Base-by-base conservation (phyloP, 2,113 vertebrate genomes). In the Megaceryle torquata region DNA sequence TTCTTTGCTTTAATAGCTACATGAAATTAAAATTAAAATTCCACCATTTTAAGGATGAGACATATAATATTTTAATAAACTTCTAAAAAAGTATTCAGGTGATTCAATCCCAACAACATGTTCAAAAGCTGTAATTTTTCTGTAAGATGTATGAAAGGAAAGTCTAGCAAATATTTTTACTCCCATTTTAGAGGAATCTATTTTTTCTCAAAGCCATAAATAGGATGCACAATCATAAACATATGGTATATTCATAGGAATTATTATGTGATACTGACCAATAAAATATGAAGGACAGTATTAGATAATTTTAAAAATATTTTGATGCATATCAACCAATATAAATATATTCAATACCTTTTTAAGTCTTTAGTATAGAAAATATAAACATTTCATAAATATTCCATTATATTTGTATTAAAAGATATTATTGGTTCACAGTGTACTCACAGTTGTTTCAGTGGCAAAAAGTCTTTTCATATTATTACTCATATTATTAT, bases 371-470 rank as follows among this genome's bases (percentile, higher is more conserved):
- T 60, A 29, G 9, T 60, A 43, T 44, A 44, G 22, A 85, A 92
- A 92, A 91, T 15, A 89, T 80, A 76, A 56, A 70, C 7, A 87
- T 89, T 95, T 91, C 46, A 65, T 69, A 83, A 90, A 86, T 35
- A 5, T 65, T 89, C 28, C 25, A 51, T 86, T 92, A 50, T 79
- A 60, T 84, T 54, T 78, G 6, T 39, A 39, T 43, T 77, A 28
- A 93, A 74, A 82, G 13, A 21, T 13, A 71, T 31, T 53, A 84
- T 89, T 75, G 28, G 51, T 80, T 93, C 26, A 48, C 33, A 86
- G 29, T 86, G 81, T 24, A 67, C 9, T 21, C 82, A 79, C 91
- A 86, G 9, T 35, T 33, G 5, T 69, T 71, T 79, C 60, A 88
- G 21, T 15, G 54, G 43, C 25, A 86, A 76, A 59, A 93, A 19